Percentiles rank a stretch among this genome's conserved stretches.
Conservation (phyloP, 2,113 vertebrate genomes). For the Macrotus californicus region DNA sequence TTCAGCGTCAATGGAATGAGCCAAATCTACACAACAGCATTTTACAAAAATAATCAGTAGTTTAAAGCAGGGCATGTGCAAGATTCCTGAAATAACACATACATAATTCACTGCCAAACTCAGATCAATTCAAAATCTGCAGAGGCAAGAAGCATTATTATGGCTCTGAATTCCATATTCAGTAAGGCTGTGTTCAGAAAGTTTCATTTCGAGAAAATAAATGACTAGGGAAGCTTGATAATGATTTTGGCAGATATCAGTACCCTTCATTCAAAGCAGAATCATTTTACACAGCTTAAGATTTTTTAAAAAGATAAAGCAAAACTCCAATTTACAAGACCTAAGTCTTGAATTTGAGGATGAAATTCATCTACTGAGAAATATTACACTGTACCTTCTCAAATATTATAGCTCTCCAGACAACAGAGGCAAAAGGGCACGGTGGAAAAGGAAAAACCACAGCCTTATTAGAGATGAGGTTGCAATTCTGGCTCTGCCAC, state of each 20-base stretch:
- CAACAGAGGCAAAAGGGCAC: not conserved
- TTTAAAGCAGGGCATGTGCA: constrained; percentile 59
- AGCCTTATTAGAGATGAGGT: not conserved
- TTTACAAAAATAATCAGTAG: constrained; percentile 67
- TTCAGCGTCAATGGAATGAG: constrained; percentile 51
- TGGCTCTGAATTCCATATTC: constrained; percentile 67
- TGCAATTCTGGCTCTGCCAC: not conserved
- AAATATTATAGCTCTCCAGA: not conserved
- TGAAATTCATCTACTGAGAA: constrained; percentile 27
- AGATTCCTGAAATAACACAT: constrained; percentile 68
- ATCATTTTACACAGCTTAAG: constrained; percentile 38
- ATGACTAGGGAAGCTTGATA: constrained; percentile 56
- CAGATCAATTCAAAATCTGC: constrained; percentile 73
- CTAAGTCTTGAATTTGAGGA: constrained; percentile 22
- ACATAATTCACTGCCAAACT: constrained; percentile 57
- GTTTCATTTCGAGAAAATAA: constrained; percentile 68
- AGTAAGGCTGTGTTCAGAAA: constrained; percentile 65
- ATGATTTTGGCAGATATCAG: constrained; percentile 45
- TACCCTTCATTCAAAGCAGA: constrained; percentile 24
- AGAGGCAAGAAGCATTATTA: constrained; percentile 69
- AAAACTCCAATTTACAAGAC: constrained; percentile 36
- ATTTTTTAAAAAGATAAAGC: constrained; percentile 35
- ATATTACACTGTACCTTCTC: not conserved
- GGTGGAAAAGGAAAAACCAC: not conserved
- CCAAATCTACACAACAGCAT: constrained; percentile 65